Evolutionary conservation across 2,888 invertebrate genomes (phyloP), one percentile per base, ranked within the genome.

Genomic region (Resseliella maxima): DNA sequence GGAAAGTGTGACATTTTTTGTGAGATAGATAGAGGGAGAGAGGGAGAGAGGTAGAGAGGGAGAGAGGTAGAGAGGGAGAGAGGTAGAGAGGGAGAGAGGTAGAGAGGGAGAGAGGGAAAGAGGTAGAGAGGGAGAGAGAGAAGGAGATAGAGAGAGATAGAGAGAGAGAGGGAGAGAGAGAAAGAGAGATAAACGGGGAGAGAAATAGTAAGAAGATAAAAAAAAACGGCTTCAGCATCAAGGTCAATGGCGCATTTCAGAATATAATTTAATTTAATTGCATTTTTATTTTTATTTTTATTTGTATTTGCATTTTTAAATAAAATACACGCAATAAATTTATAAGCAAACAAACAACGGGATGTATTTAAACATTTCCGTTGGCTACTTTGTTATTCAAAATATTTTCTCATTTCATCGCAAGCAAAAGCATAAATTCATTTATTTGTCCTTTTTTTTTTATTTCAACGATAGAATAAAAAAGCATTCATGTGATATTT

Each of bases 311-410:
- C 12, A 50, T 41, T 8, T 41, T 50, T n/a, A 59, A 5, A 12
- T 59, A 24, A 59, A 59, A 59, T 59, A 59, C 24, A 2, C 59
- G 24, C 10, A 50, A 12, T 6, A 50, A 50, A 18, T 50, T 50
- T n/a, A 3, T 59, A 59, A 59, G 31, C 15, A 72, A 72, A 72
- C 15, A 72, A 31, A 27, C 15, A 18, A 18, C 15, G 2, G 1
- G n/a, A 24, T 72, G 15, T 72, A 12, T 72, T 72, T 72, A 2
- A 31, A 35, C 15, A 72, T 72, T 31, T 31, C 31, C 31, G 31
- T 72, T 72, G 72, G 15, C 31, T 18, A n/a, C 72, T 31, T 72
- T 72, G 31, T 72, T 72, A 72, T 72, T 72, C 72, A 72, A 72
- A 72, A 72, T 72, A 31, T 72, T 72, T 72, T n/a, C 31, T 72